These are phyloP conservation scores for Hesperia comma DNA, from an alignment of 2,888 invertebrate genomes.

Conservation along the genomic window DNA sequence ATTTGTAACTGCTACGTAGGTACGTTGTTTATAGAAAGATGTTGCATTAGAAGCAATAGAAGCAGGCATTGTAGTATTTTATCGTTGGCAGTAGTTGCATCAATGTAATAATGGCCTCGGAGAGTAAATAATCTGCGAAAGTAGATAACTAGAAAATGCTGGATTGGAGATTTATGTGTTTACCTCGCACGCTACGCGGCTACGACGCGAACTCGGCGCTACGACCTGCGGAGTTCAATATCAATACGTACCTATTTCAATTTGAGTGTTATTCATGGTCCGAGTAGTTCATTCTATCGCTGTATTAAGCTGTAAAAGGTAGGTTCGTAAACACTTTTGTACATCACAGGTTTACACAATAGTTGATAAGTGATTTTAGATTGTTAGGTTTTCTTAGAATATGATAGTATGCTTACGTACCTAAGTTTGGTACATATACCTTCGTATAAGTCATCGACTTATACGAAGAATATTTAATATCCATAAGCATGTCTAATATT, in stretches of 20 bases:
- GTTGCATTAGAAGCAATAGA: background rate
- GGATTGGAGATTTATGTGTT: constrained; percentile 29
- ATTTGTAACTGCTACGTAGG: background rate
- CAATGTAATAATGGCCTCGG: constrained; percentile 2
- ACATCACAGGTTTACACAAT: too few relatives aligned
- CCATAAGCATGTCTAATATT: too few relatives aligned
- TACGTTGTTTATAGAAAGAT: too few relatives aligned
- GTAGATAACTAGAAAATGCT: constrained; percentile 23
- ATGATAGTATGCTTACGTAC: too few relatives aligned
- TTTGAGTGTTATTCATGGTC: background rate
- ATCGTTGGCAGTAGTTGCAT: constrained; percentile 12
- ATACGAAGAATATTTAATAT: too few relatives aligned
- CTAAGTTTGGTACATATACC: too few relatives aligned
- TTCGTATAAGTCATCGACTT: too few relatives aligned
- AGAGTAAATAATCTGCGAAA: constrained; percentile 17
- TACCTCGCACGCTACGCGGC: constrained; percentile 18
- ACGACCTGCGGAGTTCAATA: constrained; percentile 26
- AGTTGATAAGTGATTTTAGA: too few relatives aligned
- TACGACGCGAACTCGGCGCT: background rate
- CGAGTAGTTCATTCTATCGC: background rate
- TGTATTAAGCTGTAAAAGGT: background rate
- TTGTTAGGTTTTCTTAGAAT: too few relatives aligned
- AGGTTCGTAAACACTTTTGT: too few relatives aligned
- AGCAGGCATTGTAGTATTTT: background rate
- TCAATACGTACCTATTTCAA: constrained; percentile 2